Conservation (phyloP, 2,797 vertebrate genomes). For the Catostomus latipinnis region DNA sequence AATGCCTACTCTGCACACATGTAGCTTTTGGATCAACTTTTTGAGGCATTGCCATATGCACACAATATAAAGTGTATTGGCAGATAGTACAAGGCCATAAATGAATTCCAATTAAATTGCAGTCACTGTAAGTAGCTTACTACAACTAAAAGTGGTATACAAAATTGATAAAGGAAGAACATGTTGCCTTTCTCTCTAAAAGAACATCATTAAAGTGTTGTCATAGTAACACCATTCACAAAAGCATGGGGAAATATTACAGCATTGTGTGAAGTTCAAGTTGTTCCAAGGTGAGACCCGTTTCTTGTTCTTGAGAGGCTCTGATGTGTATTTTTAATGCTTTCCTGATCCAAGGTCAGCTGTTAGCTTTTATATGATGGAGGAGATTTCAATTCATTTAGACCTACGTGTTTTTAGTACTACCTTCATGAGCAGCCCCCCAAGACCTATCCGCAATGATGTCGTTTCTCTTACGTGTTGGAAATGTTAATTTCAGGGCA, state of each 20-base stretch:
- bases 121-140: neutral
- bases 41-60: neutral
- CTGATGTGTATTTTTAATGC: constrained; percentile 2
- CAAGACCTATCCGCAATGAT: constrained; percentile 63
- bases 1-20: neutral
- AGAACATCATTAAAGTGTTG: neutral
- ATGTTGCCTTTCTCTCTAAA: constrained; percentile 7
- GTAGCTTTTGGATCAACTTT: constrained; percentile 15
- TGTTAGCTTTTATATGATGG: constrained; percentile 3
- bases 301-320: constrained; percentile 24
- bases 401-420: constrained; percentile 37
- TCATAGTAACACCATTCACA: constrained; percentile 25
- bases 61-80: constrained; percentile 3
- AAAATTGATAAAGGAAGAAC: neutral
- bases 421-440: constrained; percentile 51
- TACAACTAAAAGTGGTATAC: neutral
- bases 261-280: constrained; percentile 6
- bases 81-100: neutral
- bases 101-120: neutral
- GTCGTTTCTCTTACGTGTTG: constrained; percentile 60
- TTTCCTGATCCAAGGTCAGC: constrained; percentile 34
- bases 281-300: constrained; percentile 32
- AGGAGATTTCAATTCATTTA: constrained; percentile 20
- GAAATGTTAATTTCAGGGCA: constrained; percentile 72
- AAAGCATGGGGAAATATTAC: constrained; percentile 31